A percentile compares a stretch with the other conserved stretches of the same genome.
phyloP scores from a whole-genome alignment of 2,113 vertebrate species.

The Girardinichthys multiradiatus region DNA sequence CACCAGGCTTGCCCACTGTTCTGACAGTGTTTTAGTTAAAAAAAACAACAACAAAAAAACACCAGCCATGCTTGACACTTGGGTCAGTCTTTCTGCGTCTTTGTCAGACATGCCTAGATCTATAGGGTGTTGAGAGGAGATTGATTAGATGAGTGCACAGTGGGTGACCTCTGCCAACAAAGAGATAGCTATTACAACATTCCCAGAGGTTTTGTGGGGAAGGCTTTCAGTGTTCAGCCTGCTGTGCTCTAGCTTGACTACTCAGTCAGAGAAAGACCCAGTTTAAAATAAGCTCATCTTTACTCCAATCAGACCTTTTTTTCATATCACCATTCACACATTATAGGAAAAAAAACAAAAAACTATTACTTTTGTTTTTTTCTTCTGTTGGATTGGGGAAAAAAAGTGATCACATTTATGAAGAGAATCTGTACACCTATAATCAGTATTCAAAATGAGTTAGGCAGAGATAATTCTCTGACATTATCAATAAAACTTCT shows the following conservation, averaged over 20 bases:
- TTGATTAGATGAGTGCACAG: constrained; percentile 58
- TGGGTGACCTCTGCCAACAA: constrained; percentile 49
- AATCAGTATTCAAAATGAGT: no score
- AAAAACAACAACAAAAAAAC: not conserved
- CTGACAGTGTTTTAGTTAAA: constrained; percentile 35
- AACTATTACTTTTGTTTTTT: constrained; percentile 30
- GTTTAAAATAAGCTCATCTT: constrained; percentile 10
- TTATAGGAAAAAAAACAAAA: constrained; percentile 24
- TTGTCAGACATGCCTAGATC: constrained; percentile 38
- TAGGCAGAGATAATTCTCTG: no score
- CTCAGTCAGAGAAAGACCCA: not conserved
- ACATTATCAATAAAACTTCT: no score
- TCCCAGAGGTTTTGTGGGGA: constrained; percentile 3
- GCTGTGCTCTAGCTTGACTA: not conserved
- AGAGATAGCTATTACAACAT: constrained; percentile 20
- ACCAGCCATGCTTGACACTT: constrained; percentile 11
- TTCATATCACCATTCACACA: constrained; percentile 35
- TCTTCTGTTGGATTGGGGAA: constrained; percentile 15
- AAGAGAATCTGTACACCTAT: not conserved
- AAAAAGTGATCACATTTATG: not conserved
- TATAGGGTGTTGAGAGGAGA: constrained; percentile 38
- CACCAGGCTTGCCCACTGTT: constrained; percentile 27
- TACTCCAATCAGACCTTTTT: constrained; percentile 30
- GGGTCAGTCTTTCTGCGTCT: constrained; percentile 13
- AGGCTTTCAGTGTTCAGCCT: constrained; percentile 15